Percentiles rank a stretch among this genome's conserved stretches.
Conservation (phyloP, 2,113 vertebrate genomes). For the Helogale parvula region DNA sequence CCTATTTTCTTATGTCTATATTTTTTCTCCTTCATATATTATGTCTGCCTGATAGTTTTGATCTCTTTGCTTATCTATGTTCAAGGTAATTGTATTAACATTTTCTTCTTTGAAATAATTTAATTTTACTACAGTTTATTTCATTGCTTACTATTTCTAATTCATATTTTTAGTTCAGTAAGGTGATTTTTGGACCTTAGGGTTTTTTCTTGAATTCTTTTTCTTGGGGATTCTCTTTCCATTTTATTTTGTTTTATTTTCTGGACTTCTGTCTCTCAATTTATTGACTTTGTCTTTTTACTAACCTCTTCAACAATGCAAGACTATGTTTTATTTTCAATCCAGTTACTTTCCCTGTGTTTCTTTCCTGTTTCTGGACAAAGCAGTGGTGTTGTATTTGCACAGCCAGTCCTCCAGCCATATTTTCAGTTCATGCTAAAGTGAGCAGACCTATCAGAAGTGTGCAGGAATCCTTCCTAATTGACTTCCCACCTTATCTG, state of each 20-base stretch:
- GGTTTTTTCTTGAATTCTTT: constrained; percentile 27
- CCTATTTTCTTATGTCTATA: neutral
- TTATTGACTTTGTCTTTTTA: neutral
- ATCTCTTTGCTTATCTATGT: neutral
- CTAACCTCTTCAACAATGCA: neutral
- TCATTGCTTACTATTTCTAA: neutral
- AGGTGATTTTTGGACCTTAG: neutral
- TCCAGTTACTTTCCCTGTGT: neutral
- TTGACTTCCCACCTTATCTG: neutral
- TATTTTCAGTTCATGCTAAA: neutral
- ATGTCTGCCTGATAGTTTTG: neutral
- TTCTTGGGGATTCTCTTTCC: neutral
- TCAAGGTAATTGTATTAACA: neutral
- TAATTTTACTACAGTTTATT: neutral
- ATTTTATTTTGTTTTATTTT: constrained; percentile 28
- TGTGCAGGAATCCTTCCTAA: neutral
- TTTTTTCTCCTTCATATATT: neutral
- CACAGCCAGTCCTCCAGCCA: neutral
- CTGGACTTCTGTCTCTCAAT: neutral
- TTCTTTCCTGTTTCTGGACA: neutral
- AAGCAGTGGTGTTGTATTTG: neutral
- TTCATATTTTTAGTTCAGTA: neutral
- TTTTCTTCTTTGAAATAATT: constrained; percentile 11
- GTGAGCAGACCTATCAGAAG: neutral
- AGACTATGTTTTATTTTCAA: neutral